Evolutionary conservation across 2,888 invertebrate species (phyloP).

Genomic region (Chalcosyrphus nemorum): DNA sequence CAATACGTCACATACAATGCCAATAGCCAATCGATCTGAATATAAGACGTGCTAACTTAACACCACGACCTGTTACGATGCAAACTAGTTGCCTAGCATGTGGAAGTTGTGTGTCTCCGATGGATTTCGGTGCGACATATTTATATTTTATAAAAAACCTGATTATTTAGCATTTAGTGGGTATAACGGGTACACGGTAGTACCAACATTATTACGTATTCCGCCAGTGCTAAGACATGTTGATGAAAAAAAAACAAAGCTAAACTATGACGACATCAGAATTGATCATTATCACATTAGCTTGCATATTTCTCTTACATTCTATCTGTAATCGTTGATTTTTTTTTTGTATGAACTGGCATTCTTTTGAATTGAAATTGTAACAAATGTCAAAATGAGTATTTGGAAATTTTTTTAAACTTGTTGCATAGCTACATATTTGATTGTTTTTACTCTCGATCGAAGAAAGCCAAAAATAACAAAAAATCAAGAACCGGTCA

Average conservation of each 20-base stretch:
- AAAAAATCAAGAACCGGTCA: no score
- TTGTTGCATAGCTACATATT: no score
- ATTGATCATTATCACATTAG: not conserved
- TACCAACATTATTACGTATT: not conserved
- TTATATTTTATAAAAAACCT: not conserved
- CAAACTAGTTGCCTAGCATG: constrained; percentile 4
- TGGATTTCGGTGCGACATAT: not conserved
- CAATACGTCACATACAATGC: not conserved
- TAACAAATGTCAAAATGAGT: no score
- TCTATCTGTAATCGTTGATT: no score
- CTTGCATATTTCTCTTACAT: not conserved
- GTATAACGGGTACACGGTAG: constrained; percentile 2
- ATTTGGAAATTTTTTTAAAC: no score
- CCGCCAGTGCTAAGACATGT: not conserved
- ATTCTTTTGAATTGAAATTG: no score
- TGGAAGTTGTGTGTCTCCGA: not conserved
- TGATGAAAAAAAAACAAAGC: not conserved
- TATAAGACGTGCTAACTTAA: not conserved
- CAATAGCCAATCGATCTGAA: not conserved
- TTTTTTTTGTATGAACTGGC: no score
- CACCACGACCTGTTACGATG: constrained; percentile 1
- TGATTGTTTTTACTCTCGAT: no score
- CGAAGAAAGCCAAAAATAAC: no score
- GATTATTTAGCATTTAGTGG: constrained; percentile 12
- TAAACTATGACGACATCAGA: not conserved